Percentiles rank a stretch among this genome's conserved stretches.
phyloP scores from a whole-genome alignment of 2,797 vertebrate species.

The Malacoctenus gilli region DNA sequence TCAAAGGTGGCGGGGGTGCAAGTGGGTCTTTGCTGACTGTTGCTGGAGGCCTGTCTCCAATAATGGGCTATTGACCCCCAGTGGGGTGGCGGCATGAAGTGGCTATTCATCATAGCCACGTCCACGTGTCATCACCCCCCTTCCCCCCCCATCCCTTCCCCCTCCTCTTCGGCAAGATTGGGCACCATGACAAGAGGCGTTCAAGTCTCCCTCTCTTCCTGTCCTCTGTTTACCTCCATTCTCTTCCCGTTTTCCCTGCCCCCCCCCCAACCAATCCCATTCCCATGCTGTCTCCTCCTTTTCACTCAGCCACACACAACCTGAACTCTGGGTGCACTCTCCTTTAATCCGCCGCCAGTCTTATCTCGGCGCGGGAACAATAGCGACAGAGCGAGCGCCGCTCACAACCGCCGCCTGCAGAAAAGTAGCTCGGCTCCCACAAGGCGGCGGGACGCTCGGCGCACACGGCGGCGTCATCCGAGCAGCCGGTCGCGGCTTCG shows the following conservation, averaged over 20 bases:
- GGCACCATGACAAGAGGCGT: constrained; percentile 38
- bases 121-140: constrained; percentile 63
- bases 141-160: constrained; percentile 2
- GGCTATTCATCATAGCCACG: constrained; percentile 75
- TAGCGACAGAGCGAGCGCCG: constrained; percentile 63
- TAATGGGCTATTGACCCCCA: constrained; percentile 82
- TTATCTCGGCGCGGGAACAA: constrained; percentile 76
- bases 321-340: constrained; percentile 81
- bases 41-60: constrained; percentile 66
- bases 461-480: constrained; percentile 50
- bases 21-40: constrained; percentile 56
- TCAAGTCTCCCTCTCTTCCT: constrained; percentile 20
- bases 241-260: constrained; percentile 26
- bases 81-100: constrained; percentile 65
- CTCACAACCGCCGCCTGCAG: constrained; percentile 59
- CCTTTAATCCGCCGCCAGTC: constrained; percentile 72
- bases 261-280: constrained; percentile 56
- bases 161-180: constrained; percentile 57
- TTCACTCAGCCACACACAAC: constrained; percentile 41
- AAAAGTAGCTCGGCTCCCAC: constrained; percentile 63
- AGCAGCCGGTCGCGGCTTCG: constrained; percentile 60
- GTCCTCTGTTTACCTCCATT: constrained; percentile 28
- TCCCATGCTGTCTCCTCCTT: constrained; percentile 39
- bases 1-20: constrained; percentile 24
- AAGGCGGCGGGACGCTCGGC: constrained; percentile 48